Evolutionary conservation across 64 coral and sea anemone genomes (phyloP), one percentile per base, ranked within the genome.

Genomic region (Catalaphyllia jardinei): DNA sequence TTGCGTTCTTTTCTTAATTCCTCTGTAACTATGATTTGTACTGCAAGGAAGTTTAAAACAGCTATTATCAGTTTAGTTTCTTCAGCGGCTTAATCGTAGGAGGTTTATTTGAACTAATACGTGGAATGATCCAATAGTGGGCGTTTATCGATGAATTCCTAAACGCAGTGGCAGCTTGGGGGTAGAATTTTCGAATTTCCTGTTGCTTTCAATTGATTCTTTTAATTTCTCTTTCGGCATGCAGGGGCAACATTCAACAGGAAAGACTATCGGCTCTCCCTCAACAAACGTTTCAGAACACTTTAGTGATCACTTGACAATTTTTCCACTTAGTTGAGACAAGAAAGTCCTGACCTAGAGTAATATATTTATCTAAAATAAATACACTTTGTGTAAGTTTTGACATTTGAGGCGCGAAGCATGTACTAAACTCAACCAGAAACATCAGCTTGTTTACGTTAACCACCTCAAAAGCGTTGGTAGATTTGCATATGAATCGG

Each of bases 401-500:
- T 80, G 78, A 31, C 78, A 19, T 80, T 80, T 29, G 16, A 80
- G 78, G 15, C 54, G 78, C 78, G 78, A 80, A 80, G 33, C 2
- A 24, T 0, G 17, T 42, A 38, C n/a, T 39, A 82, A 82, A 82
- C 14, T 29, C 30, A 65, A 62, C 29, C 29, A 69, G 16, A 82
- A 82, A 82, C 60, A 64, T 33, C 3, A 8, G 17, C 64, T 63
- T 82, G 79, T 82, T 82, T 82, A 82, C 29, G 16, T 64, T 38
- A 28, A 62, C 60, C 18, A 7, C 17, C 31, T 39, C 19, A 82
- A 83, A 67, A 65, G 79, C 29, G 16, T 63, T 30, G 19, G 8
- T 18, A 22, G 30, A 63, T 83, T 83, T 83, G 60, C 79, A 83
- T 83, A 83, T 83, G 79, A 83, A 65, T 64, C 18, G 7, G 39